These are phyloP conservation scores for Ranitomeya imitator DNA, from an alignment of 2,113 vertebrate genomes.

Conservation along the genomic window DNA sequence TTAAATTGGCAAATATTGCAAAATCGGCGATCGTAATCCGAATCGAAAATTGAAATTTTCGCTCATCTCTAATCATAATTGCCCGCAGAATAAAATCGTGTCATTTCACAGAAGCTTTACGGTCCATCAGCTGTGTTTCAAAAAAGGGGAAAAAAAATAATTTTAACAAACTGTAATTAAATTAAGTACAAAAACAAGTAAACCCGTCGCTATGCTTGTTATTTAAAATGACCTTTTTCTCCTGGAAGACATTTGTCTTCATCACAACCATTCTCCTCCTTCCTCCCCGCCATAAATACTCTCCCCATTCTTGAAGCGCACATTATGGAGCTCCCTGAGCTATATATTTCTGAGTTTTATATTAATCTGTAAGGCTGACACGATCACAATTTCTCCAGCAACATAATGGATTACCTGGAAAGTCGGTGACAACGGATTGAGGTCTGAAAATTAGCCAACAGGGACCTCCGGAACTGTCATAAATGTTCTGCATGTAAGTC, in stretches of 20 bases:
- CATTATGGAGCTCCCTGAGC: neutral
- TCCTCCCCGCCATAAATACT: neutral
- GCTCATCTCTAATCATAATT: no score
- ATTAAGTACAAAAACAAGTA: neutral
- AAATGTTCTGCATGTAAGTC: conserved; percentile 46
- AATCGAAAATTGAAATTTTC: no score
- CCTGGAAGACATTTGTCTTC: neutral
- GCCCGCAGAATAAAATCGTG: no score
- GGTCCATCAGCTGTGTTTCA: no score
- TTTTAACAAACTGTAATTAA: neutral
- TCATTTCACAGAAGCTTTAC: no score
- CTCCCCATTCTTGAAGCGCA: neutral
- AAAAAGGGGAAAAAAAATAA: neutral
- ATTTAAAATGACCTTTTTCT: neutral
- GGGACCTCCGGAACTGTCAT: conserved; percentile 46
- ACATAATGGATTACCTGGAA: conserved; percentile 40
- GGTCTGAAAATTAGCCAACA: conserved; percentile 55
- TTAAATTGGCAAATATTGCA: no score
- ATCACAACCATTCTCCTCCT: neutral
- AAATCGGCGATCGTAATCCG: no score
- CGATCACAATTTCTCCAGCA: conserved; percentile 44
- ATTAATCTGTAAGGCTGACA: conserved; percentile 32
- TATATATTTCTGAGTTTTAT: conserved; percentile 4
- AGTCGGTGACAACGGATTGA: conserved; percentile 32
- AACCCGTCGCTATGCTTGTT: neutral